Base-by-base conservation (phyloP, 2,888 invertebrate genomes). In the Hartigia nigra region DNA sequence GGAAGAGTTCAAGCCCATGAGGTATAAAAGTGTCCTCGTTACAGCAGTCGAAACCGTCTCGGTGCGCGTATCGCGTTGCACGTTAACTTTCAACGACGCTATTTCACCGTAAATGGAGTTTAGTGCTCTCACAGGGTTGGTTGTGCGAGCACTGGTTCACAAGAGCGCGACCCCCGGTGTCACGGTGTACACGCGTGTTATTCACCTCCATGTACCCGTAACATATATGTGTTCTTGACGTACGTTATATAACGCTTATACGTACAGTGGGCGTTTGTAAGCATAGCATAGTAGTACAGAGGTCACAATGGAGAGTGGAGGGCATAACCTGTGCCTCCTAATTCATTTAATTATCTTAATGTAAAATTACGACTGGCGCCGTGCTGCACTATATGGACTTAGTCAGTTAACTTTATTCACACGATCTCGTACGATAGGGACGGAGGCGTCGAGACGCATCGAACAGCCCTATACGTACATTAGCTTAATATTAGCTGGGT, bases 341-440 rank as follows among this genome's bases (percentile, higher is more conserved):
- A 89, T 88, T 88, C 86, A 86, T 87, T 87, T 87, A 87, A 89
- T 89, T 88, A 88, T 83, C 87, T 85, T 88, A 89, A 89, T 86
- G 83, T 81, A 83, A 85, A 89, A 84, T 88, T 89, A 89, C 86
- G 87, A 84, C 72, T 32, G 55, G 55, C 55, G 55, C 55, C 55
- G 9, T 55, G 31, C 72, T 31, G 72, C 75, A 39, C 69, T 75
- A 74, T 74, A 70, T 76, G 76, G 80, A 83, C 82, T 84, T 79
- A 82, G 81, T 77, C 74, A 75, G 82, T 82, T 84, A 84, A 84
- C 84, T 84, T 84, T 79, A 83, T 86, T 84, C 83, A 77, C 81
- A 78, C 80, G 80, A 86, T 82, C 81, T 77, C 81, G 55, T 9
- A 55, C 55, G 55, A 72, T 34, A 72, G 72, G 23, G 31, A 34